Base-by-base conservation (phyloP, 1,140 invertebrate species). In the Achroia grisella region DNA sequence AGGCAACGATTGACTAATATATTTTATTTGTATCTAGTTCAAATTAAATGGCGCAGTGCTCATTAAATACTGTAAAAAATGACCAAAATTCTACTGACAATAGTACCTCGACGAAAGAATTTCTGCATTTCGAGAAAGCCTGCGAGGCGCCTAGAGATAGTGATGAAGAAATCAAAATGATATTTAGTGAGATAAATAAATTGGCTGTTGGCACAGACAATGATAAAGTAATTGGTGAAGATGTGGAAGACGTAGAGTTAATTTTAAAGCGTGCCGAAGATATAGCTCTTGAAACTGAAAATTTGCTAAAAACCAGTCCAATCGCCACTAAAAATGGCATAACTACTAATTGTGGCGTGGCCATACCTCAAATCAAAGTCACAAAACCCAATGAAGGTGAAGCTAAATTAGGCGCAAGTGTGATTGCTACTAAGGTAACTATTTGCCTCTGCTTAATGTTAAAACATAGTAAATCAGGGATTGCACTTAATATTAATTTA, bases 131-230 rank as follows among this genome's bases (percentile, higher is more conserved):
- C 32, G 80, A 84, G 56, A 80, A 82, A 48, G 58, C 64, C 48
- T 82, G 80, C 48, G 78, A 79, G 47, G 52, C 56, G 1, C 71
- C 59, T 39, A 84, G 80, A 57, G 80, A 80, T 35, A 73, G 64
- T 48, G 80, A 84, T 33, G 80, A 84, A 45, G 80, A 84, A 65
- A 84, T 84, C 42, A 80, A 75, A 59, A 65, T 71, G 56, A 80
- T 84, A 57, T 78, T 84, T 47, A 78, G 51, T 47, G 77, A 81
- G 64, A 75, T 84, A 12, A 78, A 78, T 27, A 84, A 78, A 42
- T 44, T 84, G 14, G 73, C 77, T 48, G 61, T 49, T 28, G 13
- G 17, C 45, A 69, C 67, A 32, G 66, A 60, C 17, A 68, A 66
- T 12, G 66, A 74, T 49, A 59, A 41, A 43, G 52, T 71, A 23